Evolutionary conservation across 2,888 invertebrate species (phyloP), one percentile per base, ranked within the genome.

Genomic region (Lasioglossum pauxillum): DNA sequence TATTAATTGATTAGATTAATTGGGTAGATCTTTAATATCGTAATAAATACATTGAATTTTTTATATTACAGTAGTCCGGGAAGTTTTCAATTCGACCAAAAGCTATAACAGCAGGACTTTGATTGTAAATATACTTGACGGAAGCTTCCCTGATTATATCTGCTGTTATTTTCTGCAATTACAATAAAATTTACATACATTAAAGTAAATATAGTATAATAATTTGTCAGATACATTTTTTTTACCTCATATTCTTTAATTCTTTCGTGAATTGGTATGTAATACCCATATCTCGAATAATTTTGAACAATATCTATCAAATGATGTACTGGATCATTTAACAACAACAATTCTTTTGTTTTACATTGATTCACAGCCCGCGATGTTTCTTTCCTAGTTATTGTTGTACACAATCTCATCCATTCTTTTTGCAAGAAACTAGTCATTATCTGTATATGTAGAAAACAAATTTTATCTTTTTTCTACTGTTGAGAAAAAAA

Each of bases 41-140:
- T 35, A 89, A 49, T 27, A 81, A 83, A 77, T 83, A 89, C 73
- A 88, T 80, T 19, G 80, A 64, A 53, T 57, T 76, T 27, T 76
- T 84, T 77, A 90, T 73, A 0, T 16, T 3, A 44, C 3, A 35
- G 87, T 96, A 96, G 10, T 96, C 95, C 0, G 95, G 95, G 27
- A 96, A 77, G 46, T 92, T 91, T 88, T 96, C 96, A 0, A 95
- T 93, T 0, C 96, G 95, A 0, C 96, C 96, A 0, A 96, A 90
- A 0, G 94, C 96, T 10, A 95, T 95, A 10, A 96, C 93, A 2
- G 91, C 96, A 0, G 96, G 96, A 83, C 95, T 95, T 82, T 93
- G 95, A 88, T 96, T 95, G 84, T 96, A 96, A 46, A 96, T 85
- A n/a, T 95, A 94, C 38, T 92, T 92, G 1, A 92, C 87, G 0